A percentile compares a stretch with the other conserved stretches of the same genome.
Conservation (phyloP, 1,140 invertebrate genomes). For the Sipha flava region DNA sequence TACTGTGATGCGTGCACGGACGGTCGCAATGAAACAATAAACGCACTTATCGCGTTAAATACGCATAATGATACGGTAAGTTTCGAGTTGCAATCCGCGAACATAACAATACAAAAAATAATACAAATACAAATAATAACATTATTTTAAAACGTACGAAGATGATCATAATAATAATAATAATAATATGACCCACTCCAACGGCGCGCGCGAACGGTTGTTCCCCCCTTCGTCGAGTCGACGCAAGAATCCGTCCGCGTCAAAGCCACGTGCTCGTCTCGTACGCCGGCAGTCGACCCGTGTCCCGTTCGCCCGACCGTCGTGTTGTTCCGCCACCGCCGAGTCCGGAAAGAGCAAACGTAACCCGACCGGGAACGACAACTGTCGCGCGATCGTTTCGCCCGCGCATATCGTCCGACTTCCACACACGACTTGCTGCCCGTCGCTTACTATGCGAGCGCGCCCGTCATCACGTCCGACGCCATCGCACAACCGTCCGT, state of each 20-base stretch:
- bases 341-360: neutral
- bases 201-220: neutral
- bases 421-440: no score
- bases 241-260: constrained; percentile 2
- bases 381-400: no score
- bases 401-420: no score
- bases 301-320: constrained; percentile 27
- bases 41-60: neutral
- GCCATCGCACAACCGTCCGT: no score
- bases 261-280: constrained; percentile 31
- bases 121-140: neutral
- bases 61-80: neutral
- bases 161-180: neutral
- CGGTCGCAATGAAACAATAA: no score
- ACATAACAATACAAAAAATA: neutral
- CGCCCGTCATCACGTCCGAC: no score
- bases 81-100: no score
- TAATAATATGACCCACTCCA: constrained; percentile 20
- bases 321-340: neutral
- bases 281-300: constrained; percentile 27
- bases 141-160: constrained; percentile 1
- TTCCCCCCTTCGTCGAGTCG: neutral
- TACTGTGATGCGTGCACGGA: no score
- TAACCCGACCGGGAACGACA: no score
- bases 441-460: no score